A percentile compares a stretch with the other conserved stretches of the same genome.
Conservation (phyloP, 2,888 invertebrate species). For the Hoplodrina ambigua region DNA sequence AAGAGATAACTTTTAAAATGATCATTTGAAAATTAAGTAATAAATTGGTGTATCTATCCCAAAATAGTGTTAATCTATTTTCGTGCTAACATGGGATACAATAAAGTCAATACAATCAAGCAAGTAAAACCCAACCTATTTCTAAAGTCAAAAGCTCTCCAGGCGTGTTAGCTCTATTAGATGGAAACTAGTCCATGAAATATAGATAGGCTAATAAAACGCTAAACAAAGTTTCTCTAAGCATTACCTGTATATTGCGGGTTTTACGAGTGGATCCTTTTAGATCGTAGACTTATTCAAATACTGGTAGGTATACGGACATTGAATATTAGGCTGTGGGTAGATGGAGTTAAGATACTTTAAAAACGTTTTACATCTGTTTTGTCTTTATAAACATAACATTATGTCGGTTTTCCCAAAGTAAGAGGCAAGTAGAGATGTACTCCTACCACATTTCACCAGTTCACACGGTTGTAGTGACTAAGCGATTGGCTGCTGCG, state of each 20-base stretch:
- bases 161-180: slow-evolving; percentile 37
- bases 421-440: not conserved
- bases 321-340: slow-evolving; percentile 8
- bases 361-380: not conserved
- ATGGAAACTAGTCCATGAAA: slow-evolving; percentile 49
- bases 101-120: not conserved
- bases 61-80: not conserved
- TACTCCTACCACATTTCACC: too few species aligned
- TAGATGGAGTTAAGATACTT: not conserved
- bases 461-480: too few species aligned
- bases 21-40: too few species aligned
- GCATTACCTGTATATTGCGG: slow-evolving; percentile 43
- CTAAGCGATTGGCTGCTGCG: too few species aligned
- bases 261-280: slow-evolving; percentile 48
- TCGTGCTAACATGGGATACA: too few species aligned
- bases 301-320: slow-evolving; percentile 10
- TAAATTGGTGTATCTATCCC: not conserved
- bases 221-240: slow-evolving; percentile 46
- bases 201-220: slow-evolving; percentile 45
- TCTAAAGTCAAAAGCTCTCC: slow-evolving; percentile 3
- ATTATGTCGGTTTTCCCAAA: not conserved
- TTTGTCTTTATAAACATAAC: not conserved
- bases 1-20: not conserved
- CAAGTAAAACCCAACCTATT: not conserved
- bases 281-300: slow-evolving; percentile 35